phyloP scores from a whole-genome alignment of 2,797 vertebrate genomes.

The Microctenopoma lineatum region DNA sequence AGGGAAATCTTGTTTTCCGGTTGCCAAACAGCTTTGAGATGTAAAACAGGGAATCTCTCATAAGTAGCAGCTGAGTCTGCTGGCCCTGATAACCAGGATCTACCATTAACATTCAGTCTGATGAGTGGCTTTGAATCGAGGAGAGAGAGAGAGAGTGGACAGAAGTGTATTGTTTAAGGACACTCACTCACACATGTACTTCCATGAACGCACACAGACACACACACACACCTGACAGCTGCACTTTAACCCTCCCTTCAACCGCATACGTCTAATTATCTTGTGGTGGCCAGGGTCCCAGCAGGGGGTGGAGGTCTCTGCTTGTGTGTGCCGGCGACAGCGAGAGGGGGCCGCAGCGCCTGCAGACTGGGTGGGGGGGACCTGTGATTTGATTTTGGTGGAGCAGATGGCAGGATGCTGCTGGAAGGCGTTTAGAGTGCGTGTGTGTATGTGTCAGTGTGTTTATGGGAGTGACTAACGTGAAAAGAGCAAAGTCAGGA shows the following conservation, averaged over 20 bases:
- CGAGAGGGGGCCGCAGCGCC: slow-evolving; percentile 32
- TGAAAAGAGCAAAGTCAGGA: slow-evolving; percentile 22
- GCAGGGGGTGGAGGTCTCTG: slow-evolving; percentile 61
- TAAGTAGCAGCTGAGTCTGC: slow-evolving; percentile 72
- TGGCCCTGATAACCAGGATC: slow-evolving; percentile 64
- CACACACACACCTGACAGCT: slow-evolving; percentile 87
- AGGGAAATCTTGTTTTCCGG: slow-evolving; percentile 60
- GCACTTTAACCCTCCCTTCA: slow-evolving; percentile 82
- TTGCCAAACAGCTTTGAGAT: slow-evolving; percentile 73
- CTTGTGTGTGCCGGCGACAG: slow-evolving; percentile 34
- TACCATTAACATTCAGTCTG: slow-evolving; percentile 76
- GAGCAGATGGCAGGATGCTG: slow-evolving; percentile 87
- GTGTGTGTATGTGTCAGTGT: slow-evolving; percentile 24
- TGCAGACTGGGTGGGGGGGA: slow-evolving; percentile 74
- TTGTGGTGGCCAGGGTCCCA: slow-evolving; percentile 78
- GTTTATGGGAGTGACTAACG: slow-evolving; percentile 27
- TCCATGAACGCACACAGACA: slow-evolving; percentile 13
- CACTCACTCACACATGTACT: slow-evolving; percentile 21
- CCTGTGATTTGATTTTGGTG: slow-evolving; percentile 81
- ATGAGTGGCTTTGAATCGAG: slow-evolving; percentile 57
- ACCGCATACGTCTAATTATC: slow-evolving; percentile 87
- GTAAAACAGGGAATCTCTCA: slow-evolving; percentile 67
- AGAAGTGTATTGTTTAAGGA: slow-evolving; percentile 68
- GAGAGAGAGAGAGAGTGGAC: slow-evolving; percentile 59
- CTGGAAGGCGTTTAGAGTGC: slow-evolving; percentile 59